Percentiles rank a stretch among this genome's conserved stretches.
phyloP scores from a whole-genome alignment of 2,113 vertebrate species.

The Takifugu flavidus region DNA sequence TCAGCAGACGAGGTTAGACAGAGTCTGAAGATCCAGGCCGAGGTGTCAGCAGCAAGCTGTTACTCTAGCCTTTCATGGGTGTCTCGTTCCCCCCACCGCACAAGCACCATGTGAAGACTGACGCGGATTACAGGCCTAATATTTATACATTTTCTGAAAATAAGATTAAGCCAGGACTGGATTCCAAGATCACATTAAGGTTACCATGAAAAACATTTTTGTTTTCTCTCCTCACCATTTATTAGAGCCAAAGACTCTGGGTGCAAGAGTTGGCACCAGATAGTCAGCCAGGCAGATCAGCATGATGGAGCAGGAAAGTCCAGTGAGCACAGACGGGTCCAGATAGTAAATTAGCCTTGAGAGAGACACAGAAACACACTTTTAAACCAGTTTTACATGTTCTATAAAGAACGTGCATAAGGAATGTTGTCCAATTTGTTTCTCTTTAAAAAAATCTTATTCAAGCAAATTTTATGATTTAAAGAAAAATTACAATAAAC shows the following conservation, averaged over 20 bases:
- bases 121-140: not conserved
- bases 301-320: slow-evolving; percentile 91
- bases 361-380: not conserved
- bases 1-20: slow-evolving; percentile 21
- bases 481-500: too few relatives aligned
- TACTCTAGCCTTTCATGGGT: slow-evolving; percentile 41
- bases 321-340: slow-evolving; percentile 95
- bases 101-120: not conserved
- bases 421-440: not conserved
- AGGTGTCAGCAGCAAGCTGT: slow-evolving; percentile 33
- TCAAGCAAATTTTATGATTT: too few relatives aligned
- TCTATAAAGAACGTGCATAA: not conserved
- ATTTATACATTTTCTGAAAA: not conserved
- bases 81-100: slow-evolving; percentile 25
- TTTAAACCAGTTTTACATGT: not conserved
- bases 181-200: too few relatives aligned
- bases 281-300: slow-evolving; percentile 95
- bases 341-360: slow-evolving; percentile 91
- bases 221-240: slow-evolving; percentile 75
- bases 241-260: slow-evolving; percentile 92
- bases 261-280: slow-evolving; percentile 92
- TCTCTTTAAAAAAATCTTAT: not conserved
- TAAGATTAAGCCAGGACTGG: too few relatives aligned
- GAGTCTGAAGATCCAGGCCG: slow-evolving; percentile 8
- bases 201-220: too few relatives aligned